Percentiles rank a stretch among this genome's conserved stretches.
phyloP scores from a whole-genome alignment of 1,140 invertebrate species.

The Archivesica marissinica region DNA sequence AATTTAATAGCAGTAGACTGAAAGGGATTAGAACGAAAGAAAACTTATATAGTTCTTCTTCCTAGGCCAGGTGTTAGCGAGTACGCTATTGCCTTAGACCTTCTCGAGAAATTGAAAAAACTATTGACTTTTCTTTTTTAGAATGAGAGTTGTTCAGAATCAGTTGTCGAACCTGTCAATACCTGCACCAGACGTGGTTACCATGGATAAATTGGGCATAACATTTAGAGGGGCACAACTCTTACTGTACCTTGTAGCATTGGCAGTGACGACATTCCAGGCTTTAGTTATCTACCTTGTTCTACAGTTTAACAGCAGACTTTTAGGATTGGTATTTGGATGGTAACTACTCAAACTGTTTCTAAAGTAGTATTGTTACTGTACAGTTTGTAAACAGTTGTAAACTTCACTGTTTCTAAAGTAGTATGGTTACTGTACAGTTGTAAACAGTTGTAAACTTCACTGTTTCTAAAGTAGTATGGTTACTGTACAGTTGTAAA shows the following conservation, averaged over 20 bases:
- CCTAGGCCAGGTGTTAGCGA: too few species aligned
- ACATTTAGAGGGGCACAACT: constrained; percentile 50
- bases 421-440: too few species aligned
- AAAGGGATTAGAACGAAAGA: too few species aligned
- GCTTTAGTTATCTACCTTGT: constrained; percentile 49
- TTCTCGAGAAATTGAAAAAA: not conserved
- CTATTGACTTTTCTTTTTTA: constrained; percentile 13
- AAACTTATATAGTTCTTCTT: too few species aligned
- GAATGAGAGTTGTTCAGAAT: constrained; percentile 15
- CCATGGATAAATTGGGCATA: constrained; percentile 35
- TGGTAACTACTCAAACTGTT: too few species aligned
- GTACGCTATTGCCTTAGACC: not conserved
- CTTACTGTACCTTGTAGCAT: constrained; percentile 44
- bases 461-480: too few species aligned
- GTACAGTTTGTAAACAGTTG: too few species aligned
- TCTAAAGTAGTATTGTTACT: too few species aligned
- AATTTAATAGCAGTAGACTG: too few species aligned
- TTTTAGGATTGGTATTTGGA: constrained; percentile 49
- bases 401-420: too few species aligned
- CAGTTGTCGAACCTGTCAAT: constrained; percentile 7
- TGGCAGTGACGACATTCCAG: constrained; percentile 55
- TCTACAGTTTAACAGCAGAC: constrained; percentile 51
- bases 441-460: too few species aligned
- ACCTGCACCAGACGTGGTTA: constrained; percentile 30
- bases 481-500: too few species aligned